Evolutionary conservation across 30 jellyfish, hydroid and myxozoan genomes (phyloP).

Genomic region (Aurelia aurita): DNA sequence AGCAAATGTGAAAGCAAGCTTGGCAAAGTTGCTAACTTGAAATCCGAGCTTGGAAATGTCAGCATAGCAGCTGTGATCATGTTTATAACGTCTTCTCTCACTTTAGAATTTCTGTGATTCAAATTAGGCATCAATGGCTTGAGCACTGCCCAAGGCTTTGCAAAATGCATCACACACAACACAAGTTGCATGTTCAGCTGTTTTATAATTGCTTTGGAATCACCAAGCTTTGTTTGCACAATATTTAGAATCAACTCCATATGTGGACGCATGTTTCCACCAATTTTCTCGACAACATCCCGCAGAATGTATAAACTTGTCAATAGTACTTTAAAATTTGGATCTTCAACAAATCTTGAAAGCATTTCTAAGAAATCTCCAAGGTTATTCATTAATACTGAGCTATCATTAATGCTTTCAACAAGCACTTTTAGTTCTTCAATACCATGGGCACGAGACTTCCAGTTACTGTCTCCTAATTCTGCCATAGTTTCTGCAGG

Average conservation of each 20-base stretch:
- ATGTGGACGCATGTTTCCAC: slow-evolving; percentile 72
- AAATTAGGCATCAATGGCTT: slow-evolving; percentile 68
- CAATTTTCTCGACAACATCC: slow-evolving; percentile 60
- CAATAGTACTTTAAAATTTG: slow-evolving; percentile 78
- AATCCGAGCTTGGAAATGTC: slow-evolving; percentile 90
- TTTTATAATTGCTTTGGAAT: slow-evolving; percentile 75
- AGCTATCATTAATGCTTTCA: slow-evolving; percentile 42
- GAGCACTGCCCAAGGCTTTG: slow-evolving; percentile 75
- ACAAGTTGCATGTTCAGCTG: slow-evolving; percentile 68
- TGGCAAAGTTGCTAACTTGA: slow-evolving; percentile 74
- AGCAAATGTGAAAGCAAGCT: slow-evolving; percentile 69
- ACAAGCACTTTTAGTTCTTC: slow-evolving; percentile 63
- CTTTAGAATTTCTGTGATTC: slow-evolving; percentile 74
- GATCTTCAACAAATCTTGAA: slow-evolving; percentile 71
- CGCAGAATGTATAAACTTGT: slow-evolving; percentile 72
- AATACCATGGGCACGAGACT: slow-evolving; percentile 83
- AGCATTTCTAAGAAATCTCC: slow-evolving; percentile 73
- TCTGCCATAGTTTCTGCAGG: slow-evolving; percentile 79
- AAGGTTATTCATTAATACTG: slow-evolving; percentile 27
- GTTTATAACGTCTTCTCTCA: slow-evolving; percentile 78
- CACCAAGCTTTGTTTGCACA: slow-evolving; percentile 81
- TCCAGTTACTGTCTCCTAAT: slow-evolving; percentile 74
- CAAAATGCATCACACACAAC: slow-evolving; percentile 78
- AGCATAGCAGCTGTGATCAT: slow-evolving; percentile 85
- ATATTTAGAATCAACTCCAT: slow-evolving; percentile 59